Base-by-base conservation (phyloP, 2,888 invertebrate species). In the Aphelenchoides bicaudatus region DNA sequence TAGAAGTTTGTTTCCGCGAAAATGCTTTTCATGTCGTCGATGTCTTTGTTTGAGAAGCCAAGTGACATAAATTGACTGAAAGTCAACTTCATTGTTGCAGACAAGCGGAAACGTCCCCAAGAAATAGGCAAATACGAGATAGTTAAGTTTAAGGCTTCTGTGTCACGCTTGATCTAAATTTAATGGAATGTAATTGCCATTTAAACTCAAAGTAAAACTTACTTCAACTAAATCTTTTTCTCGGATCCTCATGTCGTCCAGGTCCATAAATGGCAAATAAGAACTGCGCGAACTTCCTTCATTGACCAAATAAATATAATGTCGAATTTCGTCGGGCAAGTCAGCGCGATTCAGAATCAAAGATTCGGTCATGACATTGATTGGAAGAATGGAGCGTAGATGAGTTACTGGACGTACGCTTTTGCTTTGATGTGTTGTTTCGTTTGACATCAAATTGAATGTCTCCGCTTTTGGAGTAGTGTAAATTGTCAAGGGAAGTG, bases 1-100 rank as follows among this genome's bases (percentile, higher is more conserved):
- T 90, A 91, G 39, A 94, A 84, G 80, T 93, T 94, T 0, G 93
- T 94, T 76, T 94, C 94, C 0, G 90, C 88, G 81, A 96, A 92
- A 71, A 98, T 88, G 51, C 90, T 89, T 39, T 73, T 75, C 49
- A 76, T 88, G 83, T 96, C 94, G 81, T 98, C 96, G 31, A 92
- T 84, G 82, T 96, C 94, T 79, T 92, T 93, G 60, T 88, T 87
- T 34, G 88, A 87, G 76, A 98, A 94, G 4, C 92, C 91, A 53
- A 90, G 66, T 19, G 61, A 60, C 23, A 69, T 67, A 21, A 82
- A 66, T 58, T 76, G 73, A 34, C 75, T 71, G 28, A 81, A 72
- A 1, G 82, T 80, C 30, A 79, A 70, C 29, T 76, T 65, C 62
- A 80, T 79, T 39, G 76, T 76, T 31, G 75, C 69, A 74, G 80